Percentiles rank a stretch among this genome's conserved stretches.
Evolutionary conservation across 2,888 invertebrate species (phyloP).

Genomic region (Euplagia quadripunctaria): DNA sequence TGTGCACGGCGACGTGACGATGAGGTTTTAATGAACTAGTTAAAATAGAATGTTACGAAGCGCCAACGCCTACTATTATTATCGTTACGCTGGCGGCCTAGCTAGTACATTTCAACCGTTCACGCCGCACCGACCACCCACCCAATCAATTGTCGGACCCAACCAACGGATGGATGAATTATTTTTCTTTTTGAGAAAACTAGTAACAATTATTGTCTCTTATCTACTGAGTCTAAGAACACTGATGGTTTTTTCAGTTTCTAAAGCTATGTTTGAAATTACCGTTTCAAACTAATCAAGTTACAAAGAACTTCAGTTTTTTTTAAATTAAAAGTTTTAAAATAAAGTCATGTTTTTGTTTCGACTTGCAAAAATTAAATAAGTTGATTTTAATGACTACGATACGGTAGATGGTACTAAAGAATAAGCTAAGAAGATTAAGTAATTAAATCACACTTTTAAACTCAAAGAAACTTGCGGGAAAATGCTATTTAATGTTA

Average conservation of each 20-base stretch:
- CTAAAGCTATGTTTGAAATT: neutral
- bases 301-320: neutral
- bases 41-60: no score
- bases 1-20: no score
- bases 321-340: neutral
- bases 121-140: no score
- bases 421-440: conserved; percentile 11
- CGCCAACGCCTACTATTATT: no score
- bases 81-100: no score
- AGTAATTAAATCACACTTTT: conserved; percentile 12
- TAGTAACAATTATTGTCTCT: neutral
- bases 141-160: no score
- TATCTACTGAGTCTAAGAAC: neutral
- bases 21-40: no score
- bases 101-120: no score
- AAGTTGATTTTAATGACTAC: neutral
- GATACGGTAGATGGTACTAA: neutral
- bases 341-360: neutral
- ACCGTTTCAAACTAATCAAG: neutral
- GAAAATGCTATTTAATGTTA: conserved; percentile 16
- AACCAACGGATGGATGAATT: no score
- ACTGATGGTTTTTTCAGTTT: neutral
- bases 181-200: no score
- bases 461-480: conserved; percentile 18
- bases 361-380: neutral